Base-by-base conservation (phyloP, 2,113 vertebrate genomes). In the Vulpes ferrilata region DNA sequence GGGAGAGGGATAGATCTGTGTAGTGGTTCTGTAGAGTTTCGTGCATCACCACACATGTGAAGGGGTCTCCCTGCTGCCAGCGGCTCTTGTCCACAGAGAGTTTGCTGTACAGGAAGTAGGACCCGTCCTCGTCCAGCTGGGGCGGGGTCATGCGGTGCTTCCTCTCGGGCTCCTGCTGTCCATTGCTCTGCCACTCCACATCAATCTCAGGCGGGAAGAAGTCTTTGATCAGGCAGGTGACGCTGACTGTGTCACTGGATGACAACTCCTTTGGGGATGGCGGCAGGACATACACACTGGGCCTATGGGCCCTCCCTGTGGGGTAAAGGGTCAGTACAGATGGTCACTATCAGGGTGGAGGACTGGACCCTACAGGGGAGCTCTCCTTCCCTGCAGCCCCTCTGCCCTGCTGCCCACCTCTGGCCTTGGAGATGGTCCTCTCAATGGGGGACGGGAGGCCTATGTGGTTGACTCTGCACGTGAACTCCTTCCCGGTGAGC, bases 21-120 rank as follows among this genome's bases (percentile, higher is more conserved):
- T 35, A 2, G 71, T 85, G 97, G 17, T 89, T 92, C 30, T 23
- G 85, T 8, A 98, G 73, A 0, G 27, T 90, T 59, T 98, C 97
- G 0, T 98, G 98, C 62, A 96, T 11, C 7, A 98, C 98, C 0
- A 7, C 23, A 76, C 98, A 98, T 0, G 7, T 2, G 81, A 0
- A 98, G 0, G 0, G 0, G 0, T 0, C 0, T 1, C 80, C 80
- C 0, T 0, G 0, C 0, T 93, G 1, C 98, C 98, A 98, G 0
- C 0, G 0, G 1, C 0, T 0, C 83, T 12, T 97, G 10, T 4
- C 0, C 53, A 98, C 48, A 0, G 0, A 10, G 20, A 98, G 95
- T 94, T 43, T 43, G 43, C 43, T 43, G 43, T 43, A 43, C 43
- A 43, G 3, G 67, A 97, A 95, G 95, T 3, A 97, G 89, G 84